A percentile compares a stretch with the other conserved stretches of the same genome.
These are phyloP conservation scores for Pseudachorutes palmiensis DNA, from an alignment of 1,140 invertebrate species.

Conservation along the genomic window DNA sequence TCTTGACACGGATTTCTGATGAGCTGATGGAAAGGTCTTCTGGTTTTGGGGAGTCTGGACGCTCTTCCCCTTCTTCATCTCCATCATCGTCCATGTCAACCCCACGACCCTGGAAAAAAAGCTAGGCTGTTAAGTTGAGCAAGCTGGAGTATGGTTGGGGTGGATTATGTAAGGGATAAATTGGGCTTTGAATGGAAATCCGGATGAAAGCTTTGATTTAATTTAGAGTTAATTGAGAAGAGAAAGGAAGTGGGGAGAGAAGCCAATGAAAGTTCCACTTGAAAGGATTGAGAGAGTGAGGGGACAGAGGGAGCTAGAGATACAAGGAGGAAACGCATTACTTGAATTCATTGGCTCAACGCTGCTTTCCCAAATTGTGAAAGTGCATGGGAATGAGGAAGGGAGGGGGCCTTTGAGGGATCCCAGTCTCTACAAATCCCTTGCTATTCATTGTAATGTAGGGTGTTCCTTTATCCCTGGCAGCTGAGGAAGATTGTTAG, in stretches of 20 bases:
- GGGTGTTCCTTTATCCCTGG: too few species aligned
- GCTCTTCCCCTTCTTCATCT: slow-evolving; percentile 9
- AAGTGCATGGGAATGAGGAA: background rate
- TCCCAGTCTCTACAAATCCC: too few species aligned
- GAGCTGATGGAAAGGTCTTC: slow-evolving; percentile 34
- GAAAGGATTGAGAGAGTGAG: slow-evolving; percentile 10
- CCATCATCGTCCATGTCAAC: slow-evolving; percentile 13
- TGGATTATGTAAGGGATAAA: too few species aligned
- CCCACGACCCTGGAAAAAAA: slow-evolving; percentile 12
- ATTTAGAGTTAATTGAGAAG: background rate
- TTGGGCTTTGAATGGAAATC: too few species aligned
- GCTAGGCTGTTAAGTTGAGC: too few species aligned
- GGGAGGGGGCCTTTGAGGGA: too few species aligned
- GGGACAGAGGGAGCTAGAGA: slow-evolving; percentile 23
- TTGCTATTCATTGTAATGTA: too few species aligned
- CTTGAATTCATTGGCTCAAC: background rate
- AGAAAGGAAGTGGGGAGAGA: background rate
- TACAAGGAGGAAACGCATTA: background rate
- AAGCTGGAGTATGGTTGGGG: too few species aligned
- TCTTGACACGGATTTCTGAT: slow-evolving; percentile 33
- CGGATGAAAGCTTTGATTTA: too few species aligned
- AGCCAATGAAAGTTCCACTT: background rate
- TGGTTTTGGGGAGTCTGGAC: slow-evolving; percentile 32
- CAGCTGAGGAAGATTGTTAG: too few species aligned
- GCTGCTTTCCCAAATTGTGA: background rate